These are phyloP conservation scores for Chironomus riparius DNA, from an alignment of 2,888 invertebrate genomes.

Conservation along the genomic window DNA sequence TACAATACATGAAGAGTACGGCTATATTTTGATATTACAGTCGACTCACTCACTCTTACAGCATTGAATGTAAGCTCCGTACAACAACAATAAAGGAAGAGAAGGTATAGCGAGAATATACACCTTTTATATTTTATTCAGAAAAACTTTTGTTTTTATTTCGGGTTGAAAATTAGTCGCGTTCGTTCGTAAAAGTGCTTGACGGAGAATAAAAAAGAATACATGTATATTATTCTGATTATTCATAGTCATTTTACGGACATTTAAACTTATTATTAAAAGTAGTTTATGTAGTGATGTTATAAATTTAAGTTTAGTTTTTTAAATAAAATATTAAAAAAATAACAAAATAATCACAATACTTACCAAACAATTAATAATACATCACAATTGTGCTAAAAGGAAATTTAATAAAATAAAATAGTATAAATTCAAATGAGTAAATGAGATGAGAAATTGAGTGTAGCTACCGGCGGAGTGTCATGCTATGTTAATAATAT, in stretches of 20 bases:
- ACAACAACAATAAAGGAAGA: neutral
- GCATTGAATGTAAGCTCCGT: too few species aligned
- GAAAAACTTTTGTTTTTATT: slow-evolving; percentile 19
- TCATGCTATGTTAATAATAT: too few species aligned
- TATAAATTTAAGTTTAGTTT: neutral
- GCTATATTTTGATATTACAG: neutral
- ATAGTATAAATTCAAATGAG: neutral
- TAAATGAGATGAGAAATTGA: neutral
- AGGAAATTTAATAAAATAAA: too few species aligned
- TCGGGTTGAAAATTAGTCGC: slow-evolving; percentile 19
- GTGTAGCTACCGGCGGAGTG: too few species aligned
- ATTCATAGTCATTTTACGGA: slow-evolving; percentile 22
- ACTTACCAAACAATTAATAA: too few species aligned
- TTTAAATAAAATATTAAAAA: neutral
- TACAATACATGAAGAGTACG: neutral
- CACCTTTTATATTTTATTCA: slow-evolving; percentile 12
- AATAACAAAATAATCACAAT: too few species aligned
- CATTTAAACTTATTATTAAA: slow-evolving; percentile 2
- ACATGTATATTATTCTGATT: neutral
- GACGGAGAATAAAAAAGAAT: neutral
- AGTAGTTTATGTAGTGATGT: neutral
- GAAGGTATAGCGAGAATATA: neutral
- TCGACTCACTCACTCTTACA: neutral
- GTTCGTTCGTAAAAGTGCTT: slow-evolving; percentile 3
- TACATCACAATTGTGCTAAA: too few species aligned